phyloP scores from a whole-genome alignment of 2,888 invertebrate genomes.

The Chymomyza procnemis region DNA sequence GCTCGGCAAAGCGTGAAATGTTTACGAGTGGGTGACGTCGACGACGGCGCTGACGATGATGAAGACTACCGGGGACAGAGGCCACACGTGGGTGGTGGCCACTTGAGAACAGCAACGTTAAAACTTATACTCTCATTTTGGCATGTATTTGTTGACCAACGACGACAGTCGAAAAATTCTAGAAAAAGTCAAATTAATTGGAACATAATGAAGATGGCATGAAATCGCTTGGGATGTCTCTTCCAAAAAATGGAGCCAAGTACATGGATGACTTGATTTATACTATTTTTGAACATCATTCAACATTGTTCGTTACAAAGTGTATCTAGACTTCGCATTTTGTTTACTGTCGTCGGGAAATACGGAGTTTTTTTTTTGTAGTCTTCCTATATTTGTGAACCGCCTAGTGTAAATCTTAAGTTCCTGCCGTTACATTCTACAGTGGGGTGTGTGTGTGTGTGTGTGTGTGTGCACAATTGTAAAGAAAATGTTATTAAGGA shows the following conservation, averaged over 20 bases:
- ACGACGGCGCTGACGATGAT: conserved; percentile 5
- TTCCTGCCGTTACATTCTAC: conserved; percentile 33
- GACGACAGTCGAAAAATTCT: too few species aligned
- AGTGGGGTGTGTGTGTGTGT: conserved; percentile 6
- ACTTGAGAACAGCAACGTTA: conserved; percentile 35
- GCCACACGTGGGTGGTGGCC: neutral
- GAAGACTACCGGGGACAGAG: neutral
- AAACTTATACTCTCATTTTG: neutral
- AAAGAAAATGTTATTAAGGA: conserved; percentile 75
- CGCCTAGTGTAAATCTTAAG: conserved; percentile 52
- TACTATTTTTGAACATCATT: too few species aligned
- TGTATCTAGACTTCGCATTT: neutral
- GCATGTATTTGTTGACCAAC: neutral
- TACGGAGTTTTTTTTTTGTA: conserved; percentile 49
- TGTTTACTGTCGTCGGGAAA: neutral
- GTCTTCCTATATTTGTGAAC: conserved; percentile 25
- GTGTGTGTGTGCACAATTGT: conserved; percentile 49
- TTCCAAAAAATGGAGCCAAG: too few species aligned
- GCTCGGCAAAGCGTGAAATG: conserved; percentile 72
- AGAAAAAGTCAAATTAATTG: too few species aligned
- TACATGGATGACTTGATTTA: too few species aligned
- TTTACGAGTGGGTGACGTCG: conserved; percentile 72
- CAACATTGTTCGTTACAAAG: too few species aligned
- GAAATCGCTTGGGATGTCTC: too few species aligned
- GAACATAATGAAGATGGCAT: too few species aligned